These are phyloP conservation scores for Drosophila ananassae DNA, from an alignment of 1,140 invertebrate species.

Conservation along the genomic window DNA sequence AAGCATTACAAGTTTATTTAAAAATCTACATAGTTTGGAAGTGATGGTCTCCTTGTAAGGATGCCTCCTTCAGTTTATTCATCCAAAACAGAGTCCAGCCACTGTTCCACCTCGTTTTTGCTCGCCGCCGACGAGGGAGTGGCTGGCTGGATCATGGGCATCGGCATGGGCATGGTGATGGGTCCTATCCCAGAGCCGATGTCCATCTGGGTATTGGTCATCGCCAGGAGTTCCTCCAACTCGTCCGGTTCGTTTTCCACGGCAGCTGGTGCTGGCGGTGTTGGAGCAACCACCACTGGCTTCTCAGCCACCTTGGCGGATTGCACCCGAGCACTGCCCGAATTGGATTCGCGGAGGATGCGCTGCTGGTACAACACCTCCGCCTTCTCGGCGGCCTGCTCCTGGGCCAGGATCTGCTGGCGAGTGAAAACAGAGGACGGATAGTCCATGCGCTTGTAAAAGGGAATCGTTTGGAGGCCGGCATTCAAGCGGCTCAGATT, in stretches of 20 bases:
- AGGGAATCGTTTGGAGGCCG: constrained; percentile 77
- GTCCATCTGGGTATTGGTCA: constrained; percentile 51
- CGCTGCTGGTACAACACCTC: constrained; percentile 65
- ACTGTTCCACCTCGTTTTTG: constrained; percentile 79
- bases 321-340: constrained; percentile 4
- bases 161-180: constrained; percentile 35
- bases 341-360: constrained; percentile 49
- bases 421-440: constrained; percentile 60
- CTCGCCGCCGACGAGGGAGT: constrained; percentile 49
- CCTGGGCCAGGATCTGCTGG: constrained; percentile 59
- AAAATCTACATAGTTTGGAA: not conserved
- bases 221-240: constrained; percentile 70
- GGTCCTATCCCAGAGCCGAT: constrained; percentile 9
- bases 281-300: not conserved
- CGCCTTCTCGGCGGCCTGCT: constrained; percentile 67
- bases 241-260: constrained; percentile 53
- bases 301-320: constrained; percentile 27
- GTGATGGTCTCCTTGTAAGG: not conserved
- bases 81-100: constrained; percentile 77
- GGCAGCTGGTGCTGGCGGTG: not conserved
- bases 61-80: constrained; percentile 36
- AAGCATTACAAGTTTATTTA: constrained; percentile 4
- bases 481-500: constrained; percentile 66
- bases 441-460: constrained; percentile 83
- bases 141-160: constrained; percentile 45